Base-by-base conservation (phyloP, 2,797 vertebrate species). In the Tadarida brasiliensis region DNA sequence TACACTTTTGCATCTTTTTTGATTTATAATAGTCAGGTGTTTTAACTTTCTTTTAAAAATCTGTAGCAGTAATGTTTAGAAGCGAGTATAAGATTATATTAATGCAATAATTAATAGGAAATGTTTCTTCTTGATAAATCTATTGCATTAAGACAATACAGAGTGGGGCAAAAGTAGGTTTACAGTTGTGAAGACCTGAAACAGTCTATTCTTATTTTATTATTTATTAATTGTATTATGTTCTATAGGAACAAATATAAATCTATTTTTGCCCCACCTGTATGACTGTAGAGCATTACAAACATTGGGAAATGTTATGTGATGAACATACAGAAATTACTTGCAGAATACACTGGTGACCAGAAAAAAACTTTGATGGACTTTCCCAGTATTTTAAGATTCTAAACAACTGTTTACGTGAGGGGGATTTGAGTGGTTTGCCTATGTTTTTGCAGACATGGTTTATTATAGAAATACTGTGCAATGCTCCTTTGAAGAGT, bases 21-120 rank as follows among this genome's bases (percentile, higher is more conserved):
- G 92, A 89, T 97, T 97, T 97, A 77, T 95, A 94, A 92, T 97
- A 97, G 89, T 97, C 84, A 94, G 96, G 65, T 97, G 63, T 90
- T 95, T 96, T 94, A 97, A 39, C 11, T 47, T 71, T 97, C 49
- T 33, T 97, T 98, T 98, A 77, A 97, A 93, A 94, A 96, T 94
- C 88, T 87, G 39, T 80, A 95, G 67, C 84, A 94, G 65, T 59
- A 89, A 19, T 96, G 61, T 89, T 91, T 2, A 93, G 22, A 61
- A 71, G 88, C n/a, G 7, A 94, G 28, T 77, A 26, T 94, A 91
- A 92, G 49, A 74, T 95, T 90, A 44, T 93, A 80, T 94, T 98
- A 95, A 97, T 85, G 68, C 61, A 95, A 57, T 97, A 97, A 97
- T n/a, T 96, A 96, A 92, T 56, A 97, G 87, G 68, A 96, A 93